Percentiles rank a stretch among this genome's conserved stretches.
phyloP scores from a whole-genome alignment of 2,113 vertebrate genomes.

The Conger conger region DNA sequence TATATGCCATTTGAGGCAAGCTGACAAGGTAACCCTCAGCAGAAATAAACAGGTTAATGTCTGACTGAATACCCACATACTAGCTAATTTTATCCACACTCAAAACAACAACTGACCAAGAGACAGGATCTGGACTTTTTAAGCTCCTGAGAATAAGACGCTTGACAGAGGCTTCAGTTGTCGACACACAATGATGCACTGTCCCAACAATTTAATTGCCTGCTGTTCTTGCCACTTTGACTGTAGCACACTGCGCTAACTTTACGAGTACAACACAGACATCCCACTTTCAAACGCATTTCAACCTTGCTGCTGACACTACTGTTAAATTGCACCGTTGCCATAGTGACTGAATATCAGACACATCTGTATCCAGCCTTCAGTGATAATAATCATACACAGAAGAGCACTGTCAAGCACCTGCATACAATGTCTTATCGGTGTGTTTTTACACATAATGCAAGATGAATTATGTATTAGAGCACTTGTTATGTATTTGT shows the following conservation, averaged over 20 bases:
- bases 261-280: background rate
- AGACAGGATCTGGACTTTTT: background rate
- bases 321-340: constrained; percentile 31
- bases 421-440: background rate
- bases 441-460: background rate
- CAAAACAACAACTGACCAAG: too few species aligned
- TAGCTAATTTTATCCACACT: too few species aligned
- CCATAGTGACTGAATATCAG: constrained; percentile 34
- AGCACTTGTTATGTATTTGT: too few species aligned
- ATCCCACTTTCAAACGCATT: background rate
- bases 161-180: background rate
- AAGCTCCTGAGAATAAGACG: background rate
- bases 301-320: constrained; percentile 4
- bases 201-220: background rate
- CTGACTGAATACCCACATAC: too few species aligned
- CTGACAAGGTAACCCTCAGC: too few species aligned
- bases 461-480: background rate
- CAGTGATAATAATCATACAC: background rate
- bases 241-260: background rate
- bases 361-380: background rate
- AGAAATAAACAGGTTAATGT: too few species aligned
- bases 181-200: background rate
- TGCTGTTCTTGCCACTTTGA: background rate
- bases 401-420: background rate
- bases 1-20: too few species aligned